Conservation (phyloP, 2,797 vertebrate genomes). For the Decapterus maruadsi region DNA sequence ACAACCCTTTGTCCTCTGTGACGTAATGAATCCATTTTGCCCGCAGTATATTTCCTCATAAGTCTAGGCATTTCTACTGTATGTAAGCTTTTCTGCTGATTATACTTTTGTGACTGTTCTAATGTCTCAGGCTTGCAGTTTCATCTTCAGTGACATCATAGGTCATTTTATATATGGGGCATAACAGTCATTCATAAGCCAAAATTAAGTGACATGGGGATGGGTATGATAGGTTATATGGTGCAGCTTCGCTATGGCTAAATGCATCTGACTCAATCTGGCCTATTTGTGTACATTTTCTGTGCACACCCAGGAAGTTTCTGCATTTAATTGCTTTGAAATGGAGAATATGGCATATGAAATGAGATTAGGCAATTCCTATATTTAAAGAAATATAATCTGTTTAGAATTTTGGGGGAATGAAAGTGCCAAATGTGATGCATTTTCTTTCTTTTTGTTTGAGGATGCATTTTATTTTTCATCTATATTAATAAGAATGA, state of each 20-base stretch:
- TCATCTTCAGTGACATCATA: slow-evolving; percentile 82
- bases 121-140: slow-evolving; percentile 61
- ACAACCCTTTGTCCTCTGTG: slow-evolving; percentile 17
- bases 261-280: slow-evolving; percentile 48
- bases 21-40: slow-evolving; percentile 53
- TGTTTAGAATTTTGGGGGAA: slow-evolving; percentile 69
- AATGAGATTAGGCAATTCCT: slow-evolving; percentile 34
- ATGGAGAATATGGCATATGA: slow-evolving; percentile 39
- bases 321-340: slow-evolving; percentile 29
- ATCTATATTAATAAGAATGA: slow-evolving; percentile 99
- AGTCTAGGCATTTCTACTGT: slow-evolving; percentile 55
- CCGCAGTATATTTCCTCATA: slow-evolving; percentile 64
- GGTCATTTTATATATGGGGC: slow-evolving; percentile 57
- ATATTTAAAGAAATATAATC: slow-evolving; percentile 42
- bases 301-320: slow-evolving; percentile 35
- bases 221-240: slow-evolving; percentile 20
- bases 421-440: slow-evolving; percentile 89
- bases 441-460: slow-evolving; percentile 92
- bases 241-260: slow-evolving; percentile 25
- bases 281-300: slow-evolving; percentile 31
- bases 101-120: slow-evolving; percentile 61
- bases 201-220: slow-evolving; percentile 37
- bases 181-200: slow-evolving; percentile 34
- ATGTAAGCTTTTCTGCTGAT: slow-evolving; percentile 46
- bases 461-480: slow-evolving; percentile 93